These are phyloP conservation scores for Cryptoblepharus egeriae DNA, from an alignment of 2,797 vertebrate species.

Conservation along the genomic window DNA sequence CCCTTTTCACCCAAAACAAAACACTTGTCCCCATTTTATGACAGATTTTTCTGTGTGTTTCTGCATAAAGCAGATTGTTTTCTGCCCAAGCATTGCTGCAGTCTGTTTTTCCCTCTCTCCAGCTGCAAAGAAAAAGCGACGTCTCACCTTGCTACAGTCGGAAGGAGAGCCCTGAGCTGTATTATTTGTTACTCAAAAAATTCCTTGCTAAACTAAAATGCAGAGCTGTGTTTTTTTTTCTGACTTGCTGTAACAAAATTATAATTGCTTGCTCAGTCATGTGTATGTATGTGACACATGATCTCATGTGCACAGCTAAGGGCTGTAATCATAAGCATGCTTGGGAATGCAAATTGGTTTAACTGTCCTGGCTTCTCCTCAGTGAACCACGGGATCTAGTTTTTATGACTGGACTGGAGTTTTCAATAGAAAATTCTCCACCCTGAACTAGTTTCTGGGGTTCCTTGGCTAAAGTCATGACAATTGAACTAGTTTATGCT, in stretches of 20 bases:
- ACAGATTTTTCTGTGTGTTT: not conserved
- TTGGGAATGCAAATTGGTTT: not conserved
- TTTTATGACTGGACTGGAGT: no score
- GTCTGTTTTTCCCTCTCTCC: not conserved
- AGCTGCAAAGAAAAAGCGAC: not conserved
- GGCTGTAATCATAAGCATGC: not conserved
- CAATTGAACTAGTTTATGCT: not conserved
- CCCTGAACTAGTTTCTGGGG: not conserved
- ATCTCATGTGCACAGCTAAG: not conserved
- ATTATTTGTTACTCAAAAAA: not conserved
- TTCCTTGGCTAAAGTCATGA: not conserved
- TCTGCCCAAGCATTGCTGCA: not conserved
- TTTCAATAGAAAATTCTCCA: not conserved
- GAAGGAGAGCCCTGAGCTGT: not conserved
- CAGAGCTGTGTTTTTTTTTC: not conserved
- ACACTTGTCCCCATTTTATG: not conserved
- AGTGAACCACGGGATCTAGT: not conserved
- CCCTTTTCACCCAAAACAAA: not conserved
- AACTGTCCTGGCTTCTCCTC: not conserved
- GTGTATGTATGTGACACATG: no score
- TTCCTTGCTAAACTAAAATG: not conserved
- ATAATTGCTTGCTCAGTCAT: not conserved
- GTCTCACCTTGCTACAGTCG: not conserved
- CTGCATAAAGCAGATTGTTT: not conserved
- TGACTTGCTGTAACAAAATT: not conserved